A percentile compares a stretch with the other conserved stretches of the same genome.
Conservation (phyloP, 2,797 vertebrate genomes). For the Crocodylus rhombifer region DNA sequence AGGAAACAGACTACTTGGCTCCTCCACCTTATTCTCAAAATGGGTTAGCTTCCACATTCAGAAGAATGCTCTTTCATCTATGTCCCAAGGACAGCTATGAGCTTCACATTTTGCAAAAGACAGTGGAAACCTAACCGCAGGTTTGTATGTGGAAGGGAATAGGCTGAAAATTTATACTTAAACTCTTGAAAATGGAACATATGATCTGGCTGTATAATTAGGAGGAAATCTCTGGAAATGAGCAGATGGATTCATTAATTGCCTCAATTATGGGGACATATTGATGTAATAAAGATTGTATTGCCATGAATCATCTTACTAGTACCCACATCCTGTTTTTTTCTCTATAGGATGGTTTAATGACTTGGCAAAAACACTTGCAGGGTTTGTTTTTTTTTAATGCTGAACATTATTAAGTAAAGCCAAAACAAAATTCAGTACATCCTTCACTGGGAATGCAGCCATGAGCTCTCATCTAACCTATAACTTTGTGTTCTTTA, state of each 20-base stretch:
- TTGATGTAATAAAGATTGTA: constrained; percentile 24
- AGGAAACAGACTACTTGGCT: neutral
- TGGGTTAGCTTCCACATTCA: neutral
- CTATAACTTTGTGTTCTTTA: neutral
- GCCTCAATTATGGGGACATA: constrained; percentile 25
- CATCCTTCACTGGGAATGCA: neutral
- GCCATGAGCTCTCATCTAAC: neutral
- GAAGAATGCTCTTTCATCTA: neutral
- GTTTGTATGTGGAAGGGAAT: neutral
- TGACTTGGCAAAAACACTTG: neutral
- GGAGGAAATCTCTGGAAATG: constrained; percentile 28
- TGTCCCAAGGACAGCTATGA: neutral
- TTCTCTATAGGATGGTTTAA: neutral
- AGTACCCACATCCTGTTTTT: neutral
- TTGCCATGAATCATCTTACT: constrained; percentile 42
- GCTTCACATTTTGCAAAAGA: neutral
- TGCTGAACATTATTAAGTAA: neutral
- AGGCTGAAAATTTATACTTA: neutral
- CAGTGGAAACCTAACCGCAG: neutral
- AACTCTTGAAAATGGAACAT: neutral
- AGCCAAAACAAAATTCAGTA: constrained; percentile 7
- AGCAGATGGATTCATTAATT: constrained; percentile 67
- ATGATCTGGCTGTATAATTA: constrained; percentile 7
- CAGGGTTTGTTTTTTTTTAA: neutral
- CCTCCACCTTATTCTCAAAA: constrained; percentile 7